A percentile compares a stretch with the other conserved stretches of the same genome.
Conservation (phyloP, 2,797 vertebrate genomes). For the Sebastes goodei region DNA sequence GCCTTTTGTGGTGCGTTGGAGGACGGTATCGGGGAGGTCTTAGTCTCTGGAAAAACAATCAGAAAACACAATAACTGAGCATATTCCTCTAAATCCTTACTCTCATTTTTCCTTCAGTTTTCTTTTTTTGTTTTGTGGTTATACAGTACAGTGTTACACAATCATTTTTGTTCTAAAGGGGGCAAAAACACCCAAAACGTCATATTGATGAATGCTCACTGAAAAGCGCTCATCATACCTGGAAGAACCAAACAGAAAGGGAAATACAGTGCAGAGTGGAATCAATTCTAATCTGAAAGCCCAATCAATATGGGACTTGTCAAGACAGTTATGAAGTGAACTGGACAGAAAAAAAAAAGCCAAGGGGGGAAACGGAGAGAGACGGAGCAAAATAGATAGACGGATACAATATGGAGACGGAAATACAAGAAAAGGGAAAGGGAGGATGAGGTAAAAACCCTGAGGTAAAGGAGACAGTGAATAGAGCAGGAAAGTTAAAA, state of each 20-base stretch:
- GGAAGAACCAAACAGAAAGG: constrained; percentile 51
- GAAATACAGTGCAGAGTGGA: constrained; percentile 56
- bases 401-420: constrained; percentile 1
- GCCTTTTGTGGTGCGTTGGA: constrained; percentile 82
- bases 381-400: not conserved
- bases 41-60: constrained; percentile 73
- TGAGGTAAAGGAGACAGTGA: not conserved
- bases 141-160: not conserved
- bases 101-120: not conserved
- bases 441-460: not conserved
- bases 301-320: constrained; percentile 73
- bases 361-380: not conserved
- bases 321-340: constrained; percentile 72
- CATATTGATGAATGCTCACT: constrained; percentile 57
- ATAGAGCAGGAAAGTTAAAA: not conserved
- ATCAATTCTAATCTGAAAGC: constrained; percentile 76
- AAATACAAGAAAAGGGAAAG: not conserved
- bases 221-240: constrained; percentile 54
- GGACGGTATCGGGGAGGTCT: constrained; percentile 81
- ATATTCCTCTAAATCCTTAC: not conserved
- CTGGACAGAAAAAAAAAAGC: constrained; percentile 30
- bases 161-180: not conserved
- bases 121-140: not conserved
- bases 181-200: constrained; percentile 4
- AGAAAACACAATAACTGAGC: constrained; percentile 31